These are phyloP conservation scores for Aleiodes sp. DNA, from an alignment of 1,140 invertebrate species.

Conservation along the genomic window DNA sequence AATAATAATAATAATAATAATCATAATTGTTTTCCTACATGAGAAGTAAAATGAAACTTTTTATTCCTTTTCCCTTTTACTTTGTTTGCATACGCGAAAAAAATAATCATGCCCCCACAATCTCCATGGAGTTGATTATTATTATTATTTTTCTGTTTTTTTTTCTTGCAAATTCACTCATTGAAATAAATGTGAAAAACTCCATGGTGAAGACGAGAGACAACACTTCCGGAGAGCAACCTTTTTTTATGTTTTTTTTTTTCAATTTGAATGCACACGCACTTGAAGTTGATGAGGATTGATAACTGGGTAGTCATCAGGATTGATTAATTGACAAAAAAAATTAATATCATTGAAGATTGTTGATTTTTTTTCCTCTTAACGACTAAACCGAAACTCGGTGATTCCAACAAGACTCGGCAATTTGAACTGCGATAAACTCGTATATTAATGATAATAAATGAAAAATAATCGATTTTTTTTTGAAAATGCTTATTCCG, in stretches of 20 bases:
- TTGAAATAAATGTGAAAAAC: not conserved
- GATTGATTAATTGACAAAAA: not conserved
- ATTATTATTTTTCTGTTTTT: not conserved
- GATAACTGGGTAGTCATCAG: not conserved
- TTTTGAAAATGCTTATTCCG: too few species aligned
- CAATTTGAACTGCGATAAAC: too few species aligned
- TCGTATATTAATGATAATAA: too few species aligned
- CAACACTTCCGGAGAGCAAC: not conserved
- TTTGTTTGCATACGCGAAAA: conserved; percentile 7
- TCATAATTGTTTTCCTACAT: conserved; percentile 12
- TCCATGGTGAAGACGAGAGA: conserved; percentile 8
- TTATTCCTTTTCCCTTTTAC: conserved; percentile 5
- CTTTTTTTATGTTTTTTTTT: conserved; percentile 4
- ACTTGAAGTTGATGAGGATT: not conserved
- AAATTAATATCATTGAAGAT: too few species aligned
- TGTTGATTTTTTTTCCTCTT: not conserved
- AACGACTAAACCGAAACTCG: conserved; percentile 1
- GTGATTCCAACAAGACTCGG: not conserved
- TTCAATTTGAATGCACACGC: not conserved
- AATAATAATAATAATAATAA: conserved; percentile 22
- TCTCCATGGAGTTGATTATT: not conserved
- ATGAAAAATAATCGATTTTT: too few species aligned
- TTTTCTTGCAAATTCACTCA: not conserved
- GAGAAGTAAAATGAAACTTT: conserved; percentile 5
- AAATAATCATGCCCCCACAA: not conserved